Conservation (phyloP, 2,113 vertebrate genomes). For the Aegotheles bennettii region DNA sequence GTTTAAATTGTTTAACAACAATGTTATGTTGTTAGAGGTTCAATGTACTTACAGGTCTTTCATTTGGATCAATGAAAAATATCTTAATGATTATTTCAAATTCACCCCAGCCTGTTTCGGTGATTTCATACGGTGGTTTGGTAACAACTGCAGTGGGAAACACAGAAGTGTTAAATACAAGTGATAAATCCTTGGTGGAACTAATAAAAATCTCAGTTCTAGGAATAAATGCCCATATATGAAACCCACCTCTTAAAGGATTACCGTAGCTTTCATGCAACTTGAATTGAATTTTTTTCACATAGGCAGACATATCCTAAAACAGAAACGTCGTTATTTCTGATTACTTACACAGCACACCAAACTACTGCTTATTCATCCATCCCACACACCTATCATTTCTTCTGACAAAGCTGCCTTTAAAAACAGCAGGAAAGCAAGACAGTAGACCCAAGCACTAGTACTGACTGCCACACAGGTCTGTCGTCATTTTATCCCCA, state of each 20-base stretch:
- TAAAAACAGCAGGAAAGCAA: not conserved
- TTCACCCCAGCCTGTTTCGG: constrained; percentile 98
- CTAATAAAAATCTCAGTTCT: not conserved
- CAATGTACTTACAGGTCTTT: constrained; percentile 86
- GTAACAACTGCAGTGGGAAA: constrained; percentile 85
- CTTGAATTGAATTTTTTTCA: constrained; percentile 99
- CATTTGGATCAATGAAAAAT: constrained; percentile 98
- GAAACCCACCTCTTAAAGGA: constrained; percentile 87
- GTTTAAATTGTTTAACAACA: too few species aligned
- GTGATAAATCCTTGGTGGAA: not conserved
- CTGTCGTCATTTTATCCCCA: not conserved
- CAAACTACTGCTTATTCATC: not conserved
- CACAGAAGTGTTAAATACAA: not conserved
- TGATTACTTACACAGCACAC: not conserved
- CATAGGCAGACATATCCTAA: constrained; percentile 98
- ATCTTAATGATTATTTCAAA: constrained; percentile 99
- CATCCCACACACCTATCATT: fast-evolving
- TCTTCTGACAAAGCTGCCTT: too few species aligned
- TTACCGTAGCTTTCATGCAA: constrained; percentile 97
- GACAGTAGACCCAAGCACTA: fast-evolving
- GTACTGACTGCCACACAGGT: fast-evolving
- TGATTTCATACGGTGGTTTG: constrained; percentile 97
- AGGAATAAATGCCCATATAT: not conserved
- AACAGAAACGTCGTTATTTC: not conserved
- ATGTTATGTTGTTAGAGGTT: not conserved